Percentiles rank a stretch among this genome's conserved stretches.
These are phyloP conservation scores for Phyllostomus hastatus DNA, from an alignment of 2,113 vertebrate species.

Conservation along the genomic window DNA sequence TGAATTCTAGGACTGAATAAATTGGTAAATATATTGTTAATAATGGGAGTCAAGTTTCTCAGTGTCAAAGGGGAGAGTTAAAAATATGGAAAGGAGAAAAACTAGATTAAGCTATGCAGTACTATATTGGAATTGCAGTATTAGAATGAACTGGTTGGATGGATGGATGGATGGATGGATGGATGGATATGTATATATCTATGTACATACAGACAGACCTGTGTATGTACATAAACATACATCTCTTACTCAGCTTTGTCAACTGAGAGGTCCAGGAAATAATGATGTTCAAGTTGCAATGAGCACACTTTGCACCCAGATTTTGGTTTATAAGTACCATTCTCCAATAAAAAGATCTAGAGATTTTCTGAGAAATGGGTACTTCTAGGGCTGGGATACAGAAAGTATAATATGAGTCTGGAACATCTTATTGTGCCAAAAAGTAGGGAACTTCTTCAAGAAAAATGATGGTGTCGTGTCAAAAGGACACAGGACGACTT, in stretches of 20 bases:
- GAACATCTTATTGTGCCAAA: background rate
- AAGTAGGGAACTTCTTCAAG: background rate
- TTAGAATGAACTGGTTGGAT: background rate
- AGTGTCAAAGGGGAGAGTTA: too few relatives aligned
- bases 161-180: background rate
- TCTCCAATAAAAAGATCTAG: too few relatives aligned
- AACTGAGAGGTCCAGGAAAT: background rate
- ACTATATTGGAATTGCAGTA: background rate
- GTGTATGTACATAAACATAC: background rate
- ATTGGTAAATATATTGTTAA: background rate
- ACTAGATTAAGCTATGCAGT: background rate
- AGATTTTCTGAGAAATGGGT: too few relatives aligned
- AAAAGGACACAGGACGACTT: background rate
- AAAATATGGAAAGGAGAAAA: background rate
- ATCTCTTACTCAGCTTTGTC: background rate
- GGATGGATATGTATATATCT: background rate
- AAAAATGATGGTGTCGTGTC: background rate
- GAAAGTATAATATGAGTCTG: too few relatives aligned
- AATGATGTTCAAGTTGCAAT: background rate
- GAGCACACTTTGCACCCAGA: background rate
- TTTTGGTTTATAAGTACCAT: background rate
- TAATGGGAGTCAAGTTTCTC: too few relatives aligned
- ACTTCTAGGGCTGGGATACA: too few relatives aligned
- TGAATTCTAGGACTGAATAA: background rate
- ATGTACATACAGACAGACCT: background rate